These are phyloP conservation scores for Neuroterus valhalla DNA, from an alignment of 1,140 invertebrate genomes.

Conservation along the genomic window DNA sequence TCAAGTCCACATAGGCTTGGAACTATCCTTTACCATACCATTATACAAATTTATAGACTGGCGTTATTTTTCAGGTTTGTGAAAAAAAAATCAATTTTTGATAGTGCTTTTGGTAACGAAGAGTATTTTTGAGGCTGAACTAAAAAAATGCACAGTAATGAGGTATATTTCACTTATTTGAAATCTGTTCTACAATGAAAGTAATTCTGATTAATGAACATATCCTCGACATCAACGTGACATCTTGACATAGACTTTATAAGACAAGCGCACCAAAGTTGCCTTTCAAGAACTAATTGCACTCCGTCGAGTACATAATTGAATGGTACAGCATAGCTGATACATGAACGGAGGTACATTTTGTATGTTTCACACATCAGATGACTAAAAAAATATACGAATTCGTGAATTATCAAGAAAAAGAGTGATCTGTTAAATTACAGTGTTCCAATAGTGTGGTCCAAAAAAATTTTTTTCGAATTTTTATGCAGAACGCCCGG, in stretches of 20 bases:
- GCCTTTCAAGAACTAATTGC: conserved; percentile 14
- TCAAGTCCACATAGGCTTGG: too few relatives aligned
- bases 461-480: too few relatives aligned
- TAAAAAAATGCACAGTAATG: background rate
- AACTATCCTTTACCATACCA: too few relatives aligned
- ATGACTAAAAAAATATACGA: background rate
- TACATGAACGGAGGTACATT: background rate
- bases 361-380: background rate
- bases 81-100: too few relatives aligned
- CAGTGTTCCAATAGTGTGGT: too few relatives aligned
- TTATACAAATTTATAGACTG: too few relatives aligned
- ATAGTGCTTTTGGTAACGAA: too few relatives aligned
- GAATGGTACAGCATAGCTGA: background rate
- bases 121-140: too few relatives aligned
- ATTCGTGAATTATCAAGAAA: background rate
- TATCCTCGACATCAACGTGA: background rate
- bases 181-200: background rate
- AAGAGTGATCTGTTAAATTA: too few relatives aligned
- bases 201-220: background rate
- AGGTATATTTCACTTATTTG: background rate
- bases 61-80: too few relatives aligned
- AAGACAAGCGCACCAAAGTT: conserved; percentile 24
- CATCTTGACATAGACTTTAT: conserved; percentile 16
- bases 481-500: too few relatives aligned
- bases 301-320: background rate